Evolutionary conservation across 2,888 invertebrate species (phyloP), one percentile per base, ranked within the genome.

Genomic region (Chouioia cunea): DNA sequence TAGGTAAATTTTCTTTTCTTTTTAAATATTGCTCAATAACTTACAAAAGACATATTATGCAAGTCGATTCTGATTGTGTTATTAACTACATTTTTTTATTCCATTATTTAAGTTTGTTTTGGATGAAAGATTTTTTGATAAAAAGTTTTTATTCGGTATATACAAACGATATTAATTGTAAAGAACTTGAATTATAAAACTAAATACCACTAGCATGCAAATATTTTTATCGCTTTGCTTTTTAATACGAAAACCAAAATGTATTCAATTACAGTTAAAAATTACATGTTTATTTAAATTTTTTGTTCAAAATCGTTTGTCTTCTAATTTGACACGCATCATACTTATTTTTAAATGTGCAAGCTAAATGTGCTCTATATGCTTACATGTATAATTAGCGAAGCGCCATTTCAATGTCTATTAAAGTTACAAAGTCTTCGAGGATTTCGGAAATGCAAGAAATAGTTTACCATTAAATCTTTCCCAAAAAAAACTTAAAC

Each of bases 1-100:
- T 99, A 88, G 99, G 99, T 99, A 91, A 91, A 36, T 46, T 69
- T 48, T 16, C 16, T 36, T 36, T 4, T 15, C 46, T 10, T 23
- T 27, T 58, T 46, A 22, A 48, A 43, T 48, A 48, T 36, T 47
- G 36, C 56, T 22, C 56, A 20, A n/a, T n/a, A 65, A 56, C 43
- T 62, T 70, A 46, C 20, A 12, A 50, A 46, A 2, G 53, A 36
- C 18, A n/a, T n/a, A n/a, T 63, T 50, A 27, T 54, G 44, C 62
- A 62, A 63, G 14, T 54, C 50, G 48, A 22, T 18, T 6, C 18
- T n/a, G 18, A 14, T 62, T 53, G 36, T 53, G 27, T 50, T 65
- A 16, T 15, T 64, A 70, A 57, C 43, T 27, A 12, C 18, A 62
- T 66, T 44, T 59, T 63, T 23, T 50, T 62, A 48, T 65, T 52